Base-by-base conservation (phyloP, 2,797 vertebrate species). In the Oryzias dopingdopingensis region DNA sequence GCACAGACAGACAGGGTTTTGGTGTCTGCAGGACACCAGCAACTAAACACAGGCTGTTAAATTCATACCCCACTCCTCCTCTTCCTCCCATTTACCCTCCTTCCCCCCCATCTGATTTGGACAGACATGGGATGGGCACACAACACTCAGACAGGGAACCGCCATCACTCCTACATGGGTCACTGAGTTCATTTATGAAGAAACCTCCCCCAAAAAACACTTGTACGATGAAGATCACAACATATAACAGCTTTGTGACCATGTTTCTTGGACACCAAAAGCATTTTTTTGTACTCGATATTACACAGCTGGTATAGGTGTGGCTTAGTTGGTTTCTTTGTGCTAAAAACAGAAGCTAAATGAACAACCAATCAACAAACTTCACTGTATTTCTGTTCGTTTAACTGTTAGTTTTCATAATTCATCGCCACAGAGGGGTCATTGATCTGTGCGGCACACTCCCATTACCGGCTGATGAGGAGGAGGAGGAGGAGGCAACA, bases 1-100 rank as follows among this genome's bases (percentile, higher is more conserved):
- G 62, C 47, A 54, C 72, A 68, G 81, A 77, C 71, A 83, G 84
- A 82, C 85, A 85, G 74, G 74, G 74, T 70, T 69, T 60, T 59
- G 4, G 15, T 65, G 72, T 77, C 72, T 77, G 63, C 22, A 80
- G 59, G 75, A 81, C 56, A 46, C 29, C 15, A 1, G 52, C 62
- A 66, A 53, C 70, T 70, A 67, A 78, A 67, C 67, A 80, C 64
- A 54, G 61, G 40, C 70, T 72, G 55, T 69, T 75, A 68, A 65
- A 80, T 68, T 72, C 69, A 76, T 55, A 49, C 65, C 65, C 76
- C 72, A 46, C 22, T 50, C 56, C 62, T 44, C 57, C 49, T 49
- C 32, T 42, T 42, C 32, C n/a, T 60, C 53, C 55, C 57, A 14
- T 26, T 15, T 51, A 58, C 57, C 57, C 23, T 48, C 29, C 46